Evolutionary conservation across 92 coral and sea anemone species (phyloP), one percentile per base, ranked within the genome.

Genomic region (Plumapathes pennacea): DNA sequence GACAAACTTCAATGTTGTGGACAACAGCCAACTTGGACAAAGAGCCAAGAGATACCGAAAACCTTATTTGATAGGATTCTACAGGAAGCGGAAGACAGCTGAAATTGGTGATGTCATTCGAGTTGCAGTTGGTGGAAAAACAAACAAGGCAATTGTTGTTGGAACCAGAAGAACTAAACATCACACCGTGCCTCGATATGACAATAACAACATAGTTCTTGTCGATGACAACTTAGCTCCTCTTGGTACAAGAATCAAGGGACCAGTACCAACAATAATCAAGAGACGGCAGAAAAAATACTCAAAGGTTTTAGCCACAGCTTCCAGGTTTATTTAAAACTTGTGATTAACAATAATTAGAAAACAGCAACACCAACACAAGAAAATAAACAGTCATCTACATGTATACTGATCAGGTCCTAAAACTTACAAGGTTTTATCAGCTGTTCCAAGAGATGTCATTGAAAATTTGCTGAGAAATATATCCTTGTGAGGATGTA

Each of bases 221-320:
- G 90, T 94, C 1, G 99, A 94, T 62, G 99, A 94, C 14, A 94
- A 94, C 72, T 72, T 94, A 12, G 96, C 99, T 4, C 99, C 99
- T 10, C 80, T 94, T 5, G 99, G 99, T 10, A 94, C 99, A 2
- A 74, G 99, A 60, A 81, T 94, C 54, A 83, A 86, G 44, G 99
- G 97, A 0, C 99, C 99, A 26, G 74, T 94, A 67, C 99, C 97
- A 17, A 84, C 86, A 31, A 89, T 89, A 14, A 47, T 94, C 19
- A 63, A 96, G 46, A 85, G 85, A 36, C 76, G 96, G 55, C 94
- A 86, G 60, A 95, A 88, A 60, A 94, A 94, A 47, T 94, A 89
- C 42, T 94, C 99, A 17, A 94, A 94, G 67, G 96, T 94, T 14
- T 58, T 94, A 52, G 99, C 99, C n/a, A 90, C 89, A 67, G 96